Evolutionary conservation across 2,797 vertebrate species (phyloP).

Genomic region (Acestrorhynchus altus): DNA sequence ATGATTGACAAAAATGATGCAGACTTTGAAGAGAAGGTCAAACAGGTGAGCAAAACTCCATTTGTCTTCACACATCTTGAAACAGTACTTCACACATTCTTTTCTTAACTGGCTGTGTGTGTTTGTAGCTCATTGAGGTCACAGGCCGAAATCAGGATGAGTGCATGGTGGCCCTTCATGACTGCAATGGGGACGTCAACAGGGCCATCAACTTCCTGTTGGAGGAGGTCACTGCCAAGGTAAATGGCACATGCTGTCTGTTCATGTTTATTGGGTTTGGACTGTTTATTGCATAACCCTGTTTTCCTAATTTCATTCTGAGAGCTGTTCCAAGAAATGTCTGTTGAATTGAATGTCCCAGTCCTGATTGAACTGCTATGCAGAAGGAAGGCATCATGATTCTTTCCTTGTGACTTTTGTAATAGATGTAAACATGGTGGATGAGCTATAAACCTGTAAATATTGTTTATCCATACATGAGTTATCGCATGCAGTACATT

Average conservation of each 20-base stretch:
- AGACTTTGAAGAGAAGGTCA: conserved; percentile 97
- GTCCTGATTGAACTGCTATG: too few relatives aligned
- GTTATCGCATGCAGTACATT: too few relatives aligned
- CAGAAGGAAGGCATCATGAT: neutral
- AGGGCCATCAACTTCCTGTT: conserved; percentile 96
- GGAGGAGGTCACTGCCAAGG: conserved; percentile 93
- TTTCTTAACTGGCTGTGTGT: neutral
- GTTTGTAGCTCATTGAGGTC: conserved; percentile 91
- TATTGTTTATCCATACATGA: neutral
- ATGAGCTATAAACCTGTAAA: neutral
- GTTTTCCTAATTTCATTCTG: neutral
- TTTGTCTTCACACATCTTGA: neutral
- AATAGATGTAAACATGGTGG: neutral
- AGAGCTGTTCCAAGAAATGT: neutral
- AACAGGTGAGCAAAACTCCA: conserved; percentile 81
- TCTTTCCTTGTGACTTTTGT: neutral
- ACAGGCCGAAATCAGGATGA: conserved; percentile 96
- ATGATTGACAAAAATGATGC: conserved; percentile 96
- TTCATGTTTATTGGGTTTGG: conserved; percentile 20
- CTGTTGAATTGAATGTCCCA: neutral
- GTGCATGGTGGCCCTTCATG: conserved; percentile 95
- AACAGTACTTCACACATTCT: neutral
- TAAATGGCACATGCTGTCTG: conserved; percentile 58
- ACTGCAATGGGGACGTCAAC: conserved; percentile 96
- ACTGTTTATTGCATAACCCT: neutral